Conservation (phyloP, 2,113 vertebrate genomes). For the Heloderma charlesbogerti region DNA sequence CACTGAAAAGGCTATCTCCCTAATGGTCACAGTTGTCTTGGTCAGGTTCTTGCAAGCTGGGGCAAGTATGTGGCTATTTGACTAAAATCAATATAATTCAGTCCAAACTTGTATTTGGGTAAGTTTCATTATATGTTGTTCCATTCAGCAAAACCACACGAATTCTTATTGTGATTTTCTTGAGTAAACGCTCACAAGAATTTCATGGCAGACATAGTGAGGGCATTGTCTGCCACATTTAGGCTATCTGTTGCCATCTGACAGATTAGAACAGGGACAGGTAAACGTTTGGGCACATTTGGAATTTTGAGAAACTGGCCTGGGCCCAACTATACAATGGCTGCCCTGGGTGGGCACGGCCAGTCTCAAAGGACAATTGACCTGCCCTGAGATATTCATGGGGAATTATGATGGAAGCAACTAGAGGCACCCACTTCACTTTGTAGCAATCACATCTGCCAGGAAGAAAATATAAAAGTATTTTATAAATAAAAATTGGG, state of each 20-base stretch:
- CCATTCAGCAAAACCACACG: not conserved
- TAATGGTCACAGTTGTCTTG: not conserved
- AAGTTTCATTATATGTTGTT: not conserved
- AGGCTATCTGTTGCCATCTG: not conserved
- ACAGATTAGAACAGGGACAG: not conserved
- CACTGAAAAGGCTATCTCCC: too few species aligned
- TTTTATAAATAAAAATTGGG: too few species aligned
- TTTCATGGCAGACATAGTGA: not conserved
- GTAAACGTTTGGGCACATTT: not conserved
- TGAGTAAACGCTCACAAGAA: not conserved
- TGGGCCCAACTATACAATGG: too few species aligned
- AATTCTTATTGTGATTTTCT: not conserved
- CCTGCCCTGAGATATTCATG: too few species aligned
- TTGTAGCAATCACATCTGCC: too few species aligned
- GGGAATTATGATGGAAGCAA: too few species aligned
- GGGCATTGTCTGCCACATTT: not conserved
- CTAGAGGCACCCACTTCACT: too few species aligned
- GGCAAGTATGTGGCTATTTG: too few species aligned
- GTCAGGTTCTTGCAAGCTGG: not conserved
- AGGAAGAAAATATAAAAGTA: too few species aligned
- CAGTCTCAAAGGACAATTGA: too few species aligned
- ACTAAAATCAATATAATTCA: not conserved
- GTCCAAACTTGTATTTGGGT: not conserved
- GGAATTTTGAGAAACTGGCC: too few species aligned
- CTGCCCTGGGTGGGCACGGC: too few species aligned